Evolutionary conservation across 2,888 invertebrate species (phyloP).

Genomic region (Ichneumoninae sp.): DNA sequence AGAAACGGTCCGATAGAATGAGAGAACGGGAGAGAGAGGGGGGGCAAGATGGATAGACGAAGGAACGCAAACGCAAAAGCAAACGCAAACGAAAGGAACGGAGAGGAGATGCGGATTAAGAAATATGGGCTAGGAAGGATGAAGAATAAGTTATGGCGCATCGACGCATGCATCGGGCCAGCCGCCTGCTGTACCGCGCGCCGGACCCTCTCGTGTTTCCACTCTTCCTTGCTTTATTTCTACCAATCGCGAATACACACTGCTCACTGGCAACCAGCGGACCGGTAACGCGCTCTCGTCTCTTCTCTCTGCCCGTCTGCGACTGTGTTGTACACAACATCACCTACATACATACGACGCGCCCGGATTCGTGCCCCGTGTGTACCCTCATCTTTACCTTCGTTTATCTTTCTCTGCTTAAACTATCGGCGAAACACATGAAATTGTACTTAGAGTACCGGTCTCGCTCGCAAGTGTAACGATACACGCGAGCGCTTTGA

Average conservation of each 20-base stretch:
- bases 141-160: slow-evolving; percentile 68
- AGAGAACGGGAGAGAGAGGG: slow-evolving; percentile 28
- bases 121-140: slow-evolving; percentile 68
- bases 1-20: slow-evolving; percentile 59
- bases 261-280: slow-evolving; percentile 44
- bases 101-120: slow-evolving; percentile 63
- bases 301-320: slow-evolving; percentile 23
- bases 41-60: slow-evolving; percentile 56
- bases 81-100: slow-evolving; percentile 50
- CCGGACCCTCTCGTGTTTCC: slow-evolving; percentile 67
- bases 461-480: background rate
- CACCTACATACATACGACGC: slow-evolving; percentile 17
- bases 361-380: background rate
- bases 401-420: slow-evolving; percentile 60
- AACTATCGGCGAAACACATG: slow-evolving; percentile 64
- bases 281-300: slow-evolving; percentile 64
- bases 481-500: slow-evolving; percentile 4
- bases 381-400: slow-evolving; percentile 21
- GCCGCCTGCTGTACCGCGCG: slow-evolving; percentile 54
- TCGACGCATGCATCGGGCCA: slow-evolving; percentile 62
- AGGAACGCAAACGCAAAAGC: slow-evolving; percentile 40
- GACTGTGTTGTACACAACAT: slow-evolving; percentile 46
- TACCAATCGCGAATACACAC: slow-evolving; percentile 65
- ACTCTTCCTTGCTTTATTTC: slow-evolving; percentile 66
- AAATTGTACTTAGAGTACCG: slow-evolving; percentile 57